These are phyloP conservation scores for Neolamprologus toae DNA, from an alignment of 2,113 vertebrate species.

Conservation along the genomic window DNA sequence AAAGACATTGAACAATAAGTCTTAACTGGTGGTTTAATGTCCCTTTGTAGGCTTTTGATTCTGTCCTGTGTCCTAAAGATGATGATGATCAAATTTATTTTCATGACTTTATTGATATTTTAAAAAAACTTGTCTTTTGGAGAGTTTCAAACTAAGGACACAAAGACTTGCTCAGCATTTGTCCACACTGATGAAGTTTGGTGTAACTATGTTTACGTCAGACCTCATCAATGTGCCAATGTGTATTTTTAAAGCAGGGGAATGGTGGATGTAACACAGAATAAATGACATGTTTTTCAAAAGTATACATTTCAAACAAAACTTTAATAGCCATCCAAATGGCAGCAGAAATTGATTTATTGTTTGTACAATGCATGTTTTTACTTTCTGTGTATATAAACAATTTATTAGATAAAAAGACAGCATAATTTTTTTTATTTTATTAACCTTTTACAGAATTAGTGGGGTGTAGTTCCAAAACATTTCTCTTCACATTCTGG, in stretches of 20 bases:
- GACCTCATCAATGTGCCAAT: background rate
- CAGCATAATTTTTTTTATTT: background rate
- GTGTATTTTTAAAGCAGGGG: background rate
- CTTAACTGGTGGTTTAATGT: background rate
- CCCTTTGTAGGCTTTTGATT: background rate
- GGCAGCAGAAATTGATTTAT: background rate
- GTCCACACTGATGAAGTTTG: background rate
- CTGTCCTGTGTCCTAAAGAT: background rate
- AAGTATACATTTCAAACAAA: background rate
- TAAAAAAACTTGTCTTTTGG: accelerated
- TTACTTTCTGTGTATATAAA: background rate
- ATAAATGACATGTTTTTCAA: background rate
- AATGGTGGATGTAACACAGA: background rate
- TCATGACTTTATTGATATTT: background rate
- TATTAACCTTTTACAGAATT: background rate
- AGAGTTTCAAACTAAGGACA: background rate
- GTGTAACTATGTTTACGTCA: background rate
- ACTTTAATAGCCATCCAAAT: background rate
- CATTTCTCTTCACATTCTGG: background rate
- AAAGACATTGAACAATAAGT: background rate
- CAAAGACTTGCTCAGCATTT: background rate
- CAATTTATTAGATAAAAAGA: background rate
- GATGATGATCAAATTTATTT: background rate
- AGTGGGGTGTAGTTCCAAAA: background rate
- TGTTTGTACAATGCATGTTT: background rate